These are phyloP conservation scores for Halocaridina rubra DNA, from an alignment of 2,888 invertebrate genomes.

Conservation along the genomic window DNA sequence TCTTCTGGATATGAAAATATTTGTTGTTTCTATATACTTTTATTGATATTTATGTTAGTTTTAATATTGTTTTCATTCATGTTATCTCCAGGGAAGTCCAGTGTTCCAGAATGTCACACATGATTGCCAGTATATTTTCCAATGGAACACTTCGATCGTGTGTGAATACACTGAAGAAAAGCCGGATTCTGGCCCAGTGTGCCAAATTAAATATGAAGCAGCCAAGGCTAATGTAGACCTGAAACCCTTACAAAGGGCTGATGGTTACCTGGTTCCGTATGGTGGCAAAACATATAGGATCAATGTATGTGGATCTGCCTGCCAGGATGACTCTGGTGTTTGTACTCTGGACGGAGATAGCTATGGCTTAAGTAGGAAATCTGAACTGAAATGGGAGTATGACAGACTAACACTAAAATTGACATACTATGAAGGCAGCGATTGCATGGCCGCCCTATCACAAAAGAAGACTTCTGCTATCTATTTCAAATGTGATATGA, in stretches of 20 bases:
- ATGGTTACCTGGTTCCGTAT: constrained; percentile 36
- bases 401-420: constrained; percentile 25
- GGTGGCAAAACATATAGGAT: constrained; percentile 14
- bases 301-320: constrained; percentile 56
- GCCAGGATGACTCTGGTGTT: constrained; percentile 25
- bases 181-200: constrained; percentile 28
- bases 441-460: constrained; percentile 26
- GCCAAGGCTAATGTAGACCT: constrained; percentile 57
- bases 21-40: no score
- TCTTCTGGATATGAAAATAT: no score
- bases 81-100: constrained; percentile 59
- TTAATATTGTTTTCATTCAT: no score
- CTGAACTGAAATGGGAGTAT: constrained; percentile 41
- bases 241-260: constrained; percentile 28
- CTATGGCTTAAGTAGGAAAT: constrained; percentile 43
- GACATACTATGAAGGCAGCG: constrained; percentile 32
- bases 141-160: constrained; percentile 51
- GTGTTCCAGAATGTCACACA: constrained; percentile 36
- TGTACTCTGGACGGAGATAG: constrained; percentile 35
- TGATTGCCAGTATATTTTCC: constrained; percentile 60
- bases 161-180: constrained; percentile 17
- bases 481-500: constrained; percentile 55
- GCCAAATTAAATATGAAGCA: constrained; percentile 45
- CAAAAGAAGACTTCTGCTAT: constrained; percentile 40
- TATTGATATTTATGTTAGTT: no score